Conservation (phyloP, 2,888 invertebrate genomes). For the Carpatolechia fugitivella region DNA sequence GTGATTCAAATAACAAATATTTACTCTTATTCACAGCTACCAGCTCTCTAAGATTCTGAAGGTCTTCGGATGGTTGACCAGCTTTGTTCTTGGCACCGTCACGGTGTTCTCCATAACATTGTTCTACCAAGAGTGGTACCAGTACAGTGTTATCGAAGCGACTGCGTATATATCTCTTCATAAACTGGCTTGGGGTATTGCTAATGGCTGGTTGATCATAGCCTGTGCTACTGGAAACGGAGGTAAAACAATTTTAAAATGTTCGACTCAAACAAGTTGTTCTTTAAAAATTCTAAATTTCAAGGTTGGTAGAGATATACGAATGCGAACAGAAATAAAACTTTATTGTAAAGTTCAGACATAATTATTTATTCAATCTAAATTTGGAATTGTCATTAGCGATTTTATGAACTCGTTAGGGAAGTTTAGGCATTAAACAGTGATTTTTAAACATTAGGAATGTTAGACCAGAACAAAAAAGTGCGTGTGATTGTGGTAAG, state of each 20-base stretch:
- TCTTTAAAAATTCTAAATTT: too few relatives aligned
- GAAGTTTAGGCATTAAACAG: too few relatives aligned
- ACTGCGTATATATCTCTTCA: conserved; percentile 83
- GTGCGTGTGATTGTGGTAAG: too few relatives aligned
- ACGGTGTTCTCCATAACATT: conserved; percentile 81
- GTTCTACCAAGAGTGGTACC: conserved; percentile 82
- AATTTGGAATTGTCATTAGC: too few relatives aligned
- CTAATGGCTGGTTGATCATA: conserved; percentile 83
- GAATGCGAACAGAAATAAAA: too few relatives aligned
- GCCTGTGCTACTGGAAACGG: conserved; percentile 85
- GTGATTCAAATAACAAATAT: too few relatives aligned
- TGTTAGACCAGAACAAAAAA: too few relatives aligned
- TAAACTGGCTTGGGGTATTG: conserved; percentile 83
- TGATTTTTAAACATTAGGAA: too few relatives aligned
- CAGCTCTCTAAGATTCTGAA: conserved; percentile 51
- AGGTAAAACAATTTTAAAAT: conserved; percentile 50
- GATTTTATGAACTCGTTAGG: too few relatives aligned
- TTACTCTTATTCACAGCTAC: conserved; percentile 48
- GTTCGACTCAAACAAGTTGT: neutral
- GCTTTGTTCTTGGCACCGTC: conserved; percentile 65
- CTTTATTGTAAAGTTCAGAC: too few relatives aligned
- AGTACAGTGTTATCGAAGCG: conserved; percentile 79
- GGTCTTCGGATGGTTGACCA: conserved; percentile 54
- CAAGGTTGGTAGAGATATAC: too few relatives aligned
- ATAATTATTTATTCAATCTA: too few relatives aligned